Base-by-base conservation (phyloP, 2,888 invertebrate genomes). In the Dexiosoma caninum region DNA sequence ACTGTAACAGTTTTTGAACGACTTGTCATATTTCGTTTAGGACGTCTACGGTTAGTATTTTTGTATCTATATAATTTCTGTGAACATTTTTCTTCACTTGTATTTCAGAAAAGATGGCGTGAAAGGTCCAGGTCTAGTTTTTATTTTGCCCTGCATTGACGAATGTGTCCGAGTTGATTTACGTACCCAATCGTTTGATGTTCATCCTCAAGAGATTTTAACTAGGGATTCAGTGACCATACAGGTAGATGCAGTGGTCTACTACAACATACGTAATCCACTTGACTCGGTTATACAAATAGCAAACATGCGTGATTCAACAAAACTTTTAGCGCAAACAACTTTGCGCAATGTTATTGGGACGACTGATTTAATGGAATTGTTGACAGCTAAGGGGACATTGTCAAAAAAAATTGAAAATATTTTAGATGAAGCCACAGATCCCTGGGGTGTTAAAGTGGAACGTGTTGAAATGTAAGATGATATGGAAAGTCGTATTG, bases 221-320 rank as follows among this genome's bases (percentile, higher is more conserved):
- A 97, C 97, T 27, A 95, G 95, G 90, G 97, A 97, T 90, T 95
- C 96, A 0, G 97, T 97, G 37, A 97, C 97, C 0, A 96, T 98
- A 6, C 95, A 95, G 23, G 97, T 98, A 0, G 97, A 97, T 86
- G 97, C 97, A 0, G 95, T 95, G 0, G 94, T 95, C 19, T 95
- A 95, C 89, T 95, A 95, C 86, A 92, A 94, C 80, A 93, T 95
- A 74, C 93, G 93, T 83, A 93, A 95, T 85, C 95, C 95, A 0
- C 88, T 95, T 16, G 94, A 93, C 86, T 94, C 95, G 0, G 93
- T 95, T 3, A 92, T 95, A 57, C 93, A 92, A 88, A 94, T 95
- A 8, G 92, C 92, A 0, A 72, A 72, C 14, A 85, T 84, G 2
- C 75, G 81, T 85, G 94, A 94, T 84, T 95, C 95, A 1, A 95